Base-by-base conservation (phyloP, 1,140 invertebrate genomes). In the Drosophila virilis region DNA sequence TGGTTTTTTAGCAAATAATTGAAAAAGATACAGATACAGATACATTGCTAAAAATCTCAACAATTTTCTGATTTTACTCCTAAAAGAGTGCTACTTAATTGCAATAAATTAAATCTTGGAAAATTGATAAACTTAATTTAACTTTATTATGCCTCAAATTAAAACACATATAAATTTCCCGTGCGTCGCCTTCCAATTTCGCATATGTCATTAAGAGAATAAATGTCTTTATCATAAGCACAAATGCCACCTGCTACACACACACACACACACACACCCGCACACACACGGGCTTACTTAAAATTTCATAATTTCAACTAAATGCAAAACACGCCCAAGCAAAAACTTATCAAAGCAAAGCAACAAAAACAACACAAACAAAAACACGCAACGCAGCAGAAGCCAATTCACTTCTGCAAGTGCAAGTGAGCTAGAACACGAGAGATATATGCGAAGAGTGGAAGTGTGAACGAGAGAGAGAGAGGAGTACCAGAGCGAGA, bases 271-370 rank as follows among this genome's bases (percentile, higher is more conserved):
- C 40, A 2, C 38, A 38, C 46, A 57, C 69, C 45, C 51, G 42
- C 43, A 32, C 37, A n/a, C 37, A 48, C 13, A 35, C 45, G 46
- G 33, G 12, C 28, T 42, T 9, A 8, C 42, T 57, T 50, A 38
- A 37, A 38, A 68, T 45, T 61, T 74, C 66, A 74, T 74, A 74
- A 74, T 74, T 70, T 69, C 54, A 69, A 69, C 66, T 69, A 74
- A 69, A 70, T 74, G 72, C 66, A 74, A 74, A 74, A 74, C 72
- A 74, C 72, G 66, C 72, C 72, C 66, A 59, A 33, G 69, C 58
- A 40, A 59, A 68, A 74, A 74, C 42, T 69, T 74, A 74, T 69
- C 65, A 74, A 74, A 67, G 46, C 37, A 67, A 42, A 48, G 60
- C 45, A 58, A 71, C 46, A 71, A 45, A 17, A 71, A 75, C 51